Percentiles rank a stretch among this genome's conserved stretches.
Evolutionary conservation across 2,113 vertebrate genomes (phyloP).

Genomic region (Riparia riparia): DNA sequence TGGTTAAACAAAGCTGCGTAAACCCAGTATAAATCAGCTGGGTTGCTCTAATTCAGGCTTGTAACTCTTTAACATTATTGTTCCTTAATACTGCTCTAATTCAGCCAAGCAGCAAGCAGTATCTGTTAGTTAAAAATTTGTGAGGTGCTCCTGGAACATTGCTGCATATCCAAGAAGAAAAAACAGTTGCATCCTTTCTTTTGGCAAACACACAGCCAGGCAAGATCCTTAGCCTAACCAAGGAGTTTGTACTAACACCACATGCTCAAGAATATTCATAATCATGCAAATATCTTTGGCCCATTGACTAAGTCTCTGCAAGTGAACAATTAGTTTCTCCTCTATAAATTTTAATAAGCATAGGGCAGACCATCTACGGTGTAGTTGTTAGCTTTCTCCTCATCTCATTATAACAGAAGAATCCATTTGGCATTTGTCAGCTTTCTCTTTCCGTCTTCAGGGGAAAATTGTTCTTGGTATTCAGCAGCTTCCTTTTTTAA

Average conservation of each 20-base stretch:
- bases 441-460: conserved; percentile 30
- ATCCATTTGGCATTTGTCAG: conserved; percentile 49
- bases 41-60: background rate
- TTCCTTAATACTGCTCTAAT: background rate
- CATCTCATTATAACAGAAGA: conserved; percentile 53
- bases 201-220: background rate
- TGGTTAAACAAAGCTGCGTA: background rate
- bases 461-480: conserved; percentile 43
- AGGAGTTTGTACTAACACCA: background rate
- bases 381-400: conserved; percentile 33
- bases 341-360: conserved; percentile 56
- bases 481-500: conserved; percentile 63
- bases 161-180: background rate
- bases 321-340: conserved; percentile 59
- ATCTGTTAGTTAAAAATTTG: background rate
- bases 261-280: conserved; percentile 11
- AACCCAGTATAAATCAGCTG: background rate
- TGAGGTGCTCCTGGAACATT: background rate
- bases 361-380: conserved; percentile 1
- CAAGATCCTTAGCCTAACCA: background rate
- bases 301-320: conserved; percentile 8
- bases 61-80: background rate
- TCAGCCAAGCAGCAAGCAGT: background rate
- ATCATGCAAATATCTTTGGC: conserved; percentile 38
- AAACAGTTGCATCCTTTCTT: background rate